Conservation (phyloP, 2,888 invertebrate species). For the Alviniconcha strummeri region DNA sequence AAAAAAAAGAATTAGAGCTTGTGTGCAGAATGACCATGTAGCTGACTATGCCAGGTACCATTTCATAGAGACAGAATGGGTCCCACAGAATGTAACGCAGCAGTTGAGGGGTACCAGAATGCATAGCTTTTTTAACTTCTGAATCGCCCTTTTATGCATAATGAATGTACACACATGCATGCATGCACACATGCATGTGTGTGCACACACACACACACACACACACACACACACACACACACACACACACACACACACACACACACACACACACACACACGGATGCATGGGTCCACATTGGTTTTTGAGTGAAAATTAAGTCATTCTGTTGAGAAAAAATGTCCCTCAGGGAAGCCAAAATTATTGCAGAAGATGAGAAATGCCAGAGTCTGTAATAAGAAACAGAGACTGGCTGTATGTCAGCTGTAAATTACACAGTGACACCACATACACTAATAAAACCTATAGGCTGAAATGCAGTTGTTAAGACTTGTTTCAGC, state of each 20-base stretch:
- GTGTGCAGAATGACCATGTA: not conserved
- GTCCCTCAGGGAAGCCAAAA: no score
- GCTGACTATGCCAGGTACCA: no score
- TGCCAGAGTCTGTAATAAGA: not conserved
- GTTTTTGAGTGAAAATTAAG: no score
- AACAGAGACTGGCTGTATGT: not conserved
- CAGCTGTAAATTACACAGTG: not conserved
- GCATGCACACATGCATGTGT: not conserved
- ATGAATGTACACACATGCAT: not conserved
- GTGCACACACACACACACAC: slow-evolving; percentile 10
- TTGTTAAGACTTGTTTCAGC: no score
- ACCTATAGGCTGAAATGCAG: not conserved
- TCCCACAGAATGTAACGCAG: no score
- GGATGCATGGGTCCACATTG: not conserved
- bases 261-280: slow-evolving; percentile 6
- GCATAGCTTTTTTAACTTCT: not conserved
- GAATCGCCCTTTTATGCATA: not conserved
- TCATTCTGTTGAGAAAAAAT: no score
- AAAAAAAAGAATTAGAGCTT: not conserved
- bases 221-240: slow-evolving; percentile 7
- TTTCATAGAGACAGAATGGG: no score
- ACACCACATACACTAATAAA: not conserved
- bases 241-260: slow-evolving; percentile 11
- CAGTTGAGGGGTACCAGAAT: no score
- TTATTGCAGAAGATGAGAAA: no score